Evolutionary conservation across 1,140 invertebrate species (phyloP).

Genomic region (Zeugodacus cucurbitae): DNA sequence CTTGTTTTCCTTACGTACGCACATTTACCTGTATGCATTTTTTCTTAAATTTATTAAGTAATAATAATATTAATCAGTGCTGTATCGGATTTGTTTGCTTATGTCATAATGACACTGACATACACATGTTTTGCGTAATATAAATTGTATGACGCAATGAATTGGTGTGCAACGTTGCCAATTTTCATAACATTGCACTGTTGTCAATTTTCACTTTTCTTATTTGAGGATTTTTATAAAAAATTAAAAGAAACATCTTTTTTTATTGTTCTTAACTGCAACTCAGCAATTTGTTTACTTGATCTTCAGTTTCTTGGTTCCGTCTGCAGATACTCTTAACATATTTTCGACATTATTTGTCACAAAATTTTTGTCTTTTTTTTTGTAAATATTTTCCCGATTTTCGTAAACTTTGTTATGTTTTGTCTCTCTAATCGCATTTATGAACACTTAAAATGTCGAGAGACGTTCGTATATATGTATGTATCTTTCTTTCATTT

Average conservation of each 20-base stretch:
- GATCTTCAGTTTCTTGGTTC: background rate
- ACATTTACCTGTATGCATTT: background rate
- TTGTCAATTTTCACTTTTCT: background rate
- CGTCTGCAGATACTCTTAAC: background rate
- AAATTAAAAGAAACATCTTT: too few species aligned
- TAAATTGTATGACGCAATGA: too few species aligned
- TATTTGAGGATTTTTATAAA: background rate
- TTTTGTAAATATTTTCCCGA: background rate
- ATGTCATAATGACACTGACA: background rate
- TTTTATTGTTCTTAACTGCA: too few species aligned
- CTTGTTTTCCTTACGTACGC: background rate
- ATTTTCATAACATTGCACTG: background rate
- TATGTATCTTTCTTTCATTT: too few species aligned
- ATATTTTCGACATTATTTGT: background rate
- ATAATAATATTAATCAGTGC: background rate
- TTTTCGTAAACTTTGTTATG: too few species aligned
- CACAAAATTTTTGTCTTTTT: background rate
- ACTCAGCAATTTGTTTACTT: background rate
- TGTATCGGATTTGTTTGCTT: too few species aligned
- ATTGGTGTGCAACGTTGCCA: background rate
- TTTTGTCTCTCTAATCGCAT: too few species aligned
- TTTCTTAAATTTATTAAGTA: background rate
- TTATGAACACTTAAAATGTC: background rate
- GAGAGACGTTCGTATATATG: too few species aligned
- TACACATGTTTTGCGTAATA: background rate